These are phyloP conservation scores for Riparia riparia DNA, from an alignment of 2,113 vertebrate genomes.

Conservation along the genomic window DNA sequence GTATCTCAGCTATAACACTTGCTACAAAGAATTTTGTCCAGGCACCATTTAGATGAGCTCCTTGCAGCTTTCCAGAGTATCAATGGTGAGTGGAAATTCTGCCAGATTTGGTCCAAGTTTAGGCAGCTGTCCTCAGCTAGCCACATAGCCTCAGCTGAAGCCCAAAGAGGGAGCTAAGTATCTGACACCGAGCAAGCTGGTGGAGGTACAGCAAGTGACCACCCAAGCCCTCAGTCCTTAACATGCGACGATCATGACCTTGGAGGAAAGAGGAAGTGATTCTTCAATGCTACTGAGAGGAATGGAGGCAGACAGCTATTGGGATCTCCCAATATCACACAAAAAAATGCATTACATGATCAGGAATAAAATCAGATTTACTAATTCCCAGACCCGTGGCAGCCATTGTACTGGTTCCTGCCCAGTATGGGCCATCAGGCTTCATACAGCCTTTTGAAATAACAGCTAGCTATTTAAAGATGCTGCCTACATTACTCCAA, in stretches of 20 bases:
- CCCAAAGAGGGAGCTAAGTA: background rate
- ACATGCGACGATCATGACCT: background rate
- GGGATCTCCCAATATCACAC: background rate
- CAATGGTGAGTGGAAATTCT: background rate
- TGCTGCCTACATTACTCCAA: background rate
- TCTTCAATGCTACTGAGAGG: background rate
- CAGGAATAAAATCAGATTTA: background rate
- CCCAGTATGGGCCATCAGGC: background rate
- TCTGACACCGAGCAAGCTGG: background rate
- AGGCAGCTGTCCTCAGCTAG: background rate
- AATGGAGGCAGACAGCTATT: background rate
- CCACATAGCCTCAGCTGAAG: background rate
- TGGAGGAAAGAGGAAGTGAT: background rate
- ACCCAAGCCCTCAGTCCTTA: background rate
- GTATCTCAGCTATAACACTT: background rate
- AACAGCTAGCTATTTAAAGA: background rate
- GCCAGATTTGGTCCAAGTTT: background rate
- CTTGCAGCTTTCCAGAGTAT: background rate
- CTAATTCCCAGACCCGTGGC: background rate
- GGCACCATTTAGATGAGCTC: accelerated
- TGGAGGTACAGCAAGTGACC: background rate
- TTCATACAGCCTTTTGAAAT: background rate
- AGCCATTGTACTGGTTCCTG: background rate
- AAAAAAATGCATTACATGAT: background rate
- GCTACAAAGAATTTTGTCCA: background rate